Base-by-base conservation (phyloP, 2,113 vertebrate genomes). In the Aptenodytes patagonicus region DNA sequence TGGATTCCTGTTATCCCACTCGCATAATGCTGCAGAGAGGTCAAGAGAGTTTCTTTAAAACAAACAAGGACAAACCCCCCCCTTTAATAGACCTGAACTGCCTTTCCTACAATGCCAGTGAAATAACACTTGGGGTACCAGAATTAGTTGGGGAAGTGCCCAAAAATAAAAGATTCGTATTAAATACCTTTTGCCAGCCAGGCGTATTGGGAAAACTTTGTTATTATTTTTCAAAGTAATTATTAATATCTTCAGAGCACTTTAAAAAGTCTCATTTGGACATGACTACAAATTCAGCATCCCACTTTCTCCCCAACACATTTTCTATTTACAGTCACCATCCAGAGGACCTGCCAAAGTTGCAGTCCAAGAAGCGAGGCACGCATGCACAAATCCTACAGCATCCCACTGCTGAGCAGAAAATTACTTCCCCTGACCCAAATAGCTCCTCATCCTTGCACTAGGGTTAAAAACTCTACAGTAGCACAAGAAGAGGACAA, bases 41-140 rank as follows among this genome's bases (percentile, higher is more conserved):
- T 96, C 94, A 95, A 95, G 58, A 95, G 72, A 97, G 89, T 93
- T 96, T 94, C 78, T 91, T 95, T 75, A 89, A 94, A 82, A 93
- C 75, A 82, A 95, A 81, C 73, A 94, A 72, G 83, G 71, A 70
- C 47, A 40, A 88, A 77, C 28, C 42, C 18, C 3, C 0, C 6
- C 32, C 73, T 85, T 71, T 92, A 95, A 80, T 29, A 87, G 66
- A 92, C 18, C 68, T 90, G 84, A 85, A 73, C 90, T 60, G 75
- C 55, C 58, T 86, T 72, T 71, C 19, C n/a, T 19, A 75, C 62
- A 88, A 83, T 14, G 40, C 24, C 73, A 77, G 17, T 22, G 58
- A 88, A 93, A 71, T 52, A 91, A 88, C 66, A 83, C 49, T 80
- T 49, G 4, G 34, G 65, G 52, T 92, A 94, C 46, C 47, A 68